Evolutionary conservation across 2,797 vertebrate genomes (phyloP), one percentile per base, ranked within the genome.

Genomic region (Heteromormyrus szaboi): DNA sequence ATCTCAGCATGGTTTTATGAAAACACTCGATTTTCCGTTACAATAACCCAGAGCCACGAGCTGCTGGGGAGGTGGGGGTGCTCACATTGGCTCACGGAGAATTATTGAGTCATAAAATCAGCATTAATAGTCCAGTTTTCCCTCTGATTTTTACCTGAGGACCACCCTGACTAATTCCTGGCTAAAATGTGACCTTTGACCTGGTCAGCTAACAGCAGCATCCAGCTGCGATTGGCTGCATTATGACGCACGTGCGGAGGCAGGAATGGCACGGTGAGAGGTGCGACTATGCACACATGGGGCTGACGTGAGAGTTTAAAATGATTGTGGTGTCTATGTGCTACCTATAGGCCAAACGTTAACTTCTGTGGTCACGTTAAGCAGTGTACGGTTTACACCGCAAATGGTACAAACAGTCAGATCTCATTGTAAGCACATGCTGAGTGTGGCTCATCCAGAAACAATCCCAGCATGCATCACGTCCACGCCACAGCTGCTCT

Each of bases 1-100:
- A 29, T 88, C 46, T 88, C 41, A 29, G 62, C 29, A 37, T 48
- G 44, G 22, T 46, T 88, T 88, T 88, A 88, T 88, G 59, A 88
- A 88, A 46, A 59, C 56, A 65, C 37, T 65, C 56, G 17, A 25
- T 88, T 88, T 56, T 88, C 68, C 53, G 4, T 51, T 81, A 51
- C 68, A 79, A 85, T 54, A 76, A 81, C 68, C 68, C 68, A 56
- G 68, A 37, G 33, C 50, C 87, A 54, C 3, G 22, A 85, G 83
- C 83, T 41, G 46, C 22, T 48, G 25, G 4, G n/a, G 48, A 11
- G 50, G 46, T 2, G 48, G 50, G 83, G 50, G 11, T 0, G 83
- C 81, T 22, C 46, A 25, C 14, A 0, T n/a, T 83, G 9, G 14
- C 37, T 83, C 50, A 14, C 4, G 3, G 37, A 22, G 72, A 56